Evolutionary conservation across 1,140 invertebrate species (phyloP).

Genomic region (Heliconius hermathena): DNA sequence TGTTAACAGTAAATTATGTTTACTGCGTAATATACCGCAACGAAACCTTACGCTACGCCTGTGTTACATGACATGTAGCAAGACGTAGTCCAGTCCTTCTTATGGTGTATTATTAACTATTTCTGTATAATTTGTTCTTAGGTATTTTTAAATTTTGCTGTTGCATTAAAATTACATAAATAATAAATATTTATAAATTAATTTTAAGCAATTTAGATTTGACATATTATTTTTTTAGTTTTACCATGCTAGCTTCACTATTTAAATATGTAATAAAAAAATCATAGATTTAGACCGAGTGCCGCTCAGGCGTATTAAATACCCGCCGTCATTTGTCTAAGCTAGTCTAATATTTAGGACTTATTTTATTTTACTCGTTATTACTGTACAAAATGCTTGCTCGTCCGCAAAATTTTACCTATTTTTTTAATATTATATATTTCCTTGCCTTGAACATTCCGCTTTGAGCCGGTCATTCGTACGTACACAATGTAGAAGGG

Average conservation of each 20-base stretch:
- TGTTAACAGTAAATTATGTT: background rate
- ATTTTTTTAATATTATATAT: constrained; percentile 59
- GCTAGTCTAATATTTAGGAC: constrained; percentile 69
- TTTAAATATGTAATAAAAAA: background rate
- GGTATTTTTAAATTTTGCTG: background rate
- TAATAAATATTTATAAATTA: background rate
- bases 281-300: constrained; percentile 50
- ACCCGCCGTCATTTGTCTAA: constrained; percentile 61
- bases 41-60: background rate
- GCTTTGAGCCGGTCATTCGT: constrained; percentile 70
- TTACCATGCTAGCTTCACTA: background rate
- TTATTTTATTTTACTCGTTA: constrained; percentile 70
- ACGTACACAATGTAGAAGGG: constrained; percentile 78
- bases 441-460: constrained; percentile 55
- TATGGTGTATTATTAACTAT: background rate
- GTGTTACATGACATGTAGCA: background rate
- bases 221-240: background rate
- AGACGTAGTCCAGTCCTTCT: background rate
- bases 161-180: background rate
- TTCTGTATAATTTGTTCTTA: constrained; percentile 2
- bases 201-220: background rate
- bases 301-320: constrained; percentile 50
- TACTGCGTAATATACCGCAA: background rate
- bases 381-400: constrained; percentile 80
- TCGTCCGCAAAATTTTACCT: constrained; percentile 75